Evolutionary conservation across 2,888 invertebrate species (phyloP), one percentile per base, ranked within the genome.

Genomic region (Pogonocherus hispidulus): DNA sequence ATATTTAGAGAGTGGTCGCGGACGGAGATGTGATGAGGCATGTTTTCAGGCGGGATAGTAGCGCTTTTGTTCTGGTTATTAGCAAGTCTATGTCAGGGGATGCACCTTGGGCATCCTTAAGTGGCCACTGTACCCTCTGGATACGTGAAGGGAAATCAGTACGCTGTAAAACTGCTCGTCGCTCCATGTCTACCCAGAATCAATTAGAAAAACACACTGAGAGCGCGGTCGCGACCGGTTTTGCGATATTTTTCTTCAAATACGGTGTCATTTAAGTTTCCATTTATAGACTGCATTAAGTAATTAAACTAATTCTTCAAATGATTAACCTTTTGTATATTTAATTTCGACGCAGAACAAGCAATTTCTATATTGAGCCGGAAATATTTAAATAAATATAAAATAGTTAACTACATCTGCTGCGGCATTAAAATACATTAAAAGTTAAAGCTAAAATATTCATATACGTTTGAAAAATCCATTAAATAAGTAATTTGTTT

Each of bases 11-110:
- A 79, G 76, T 69, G 78, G 68, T 75, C 74, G 76, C 75, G 76
- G 69, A 72, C 76, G 70, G 57, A 64, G 73, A 70, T 72, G 69
- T 67, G 74, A 74, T 70, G 75, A 67, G 69, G 76, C 68, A 83
- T 78, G 81, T 83, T 83, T 83, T 82, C 76, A 82, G 80, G 74
- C 71, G 71, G 73, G 79, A 72, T 82, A 82, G 82, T 83, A 83
- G 77, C 73, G 77, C 79, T 81, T 81, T 81, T 80, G 82, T 82
- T 81, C 80, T 81, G 81, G 78, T 81, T 82, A 81, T 81, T 81
- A 82, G 79, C 81, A 75, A 76, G 77, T 77, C 74, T 69, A 69
- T 73, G 66, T 73, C 74, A 72, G 67, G 76, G 75, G 75, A 70
- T 75, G 74, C 65, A 71, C 69, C 71, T 57, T 52, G 46, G 63